Evolutionary conservation across 2,797 vertebrate species (phyloP).

Genomic region (Eospalax fontanierii): DNA sequence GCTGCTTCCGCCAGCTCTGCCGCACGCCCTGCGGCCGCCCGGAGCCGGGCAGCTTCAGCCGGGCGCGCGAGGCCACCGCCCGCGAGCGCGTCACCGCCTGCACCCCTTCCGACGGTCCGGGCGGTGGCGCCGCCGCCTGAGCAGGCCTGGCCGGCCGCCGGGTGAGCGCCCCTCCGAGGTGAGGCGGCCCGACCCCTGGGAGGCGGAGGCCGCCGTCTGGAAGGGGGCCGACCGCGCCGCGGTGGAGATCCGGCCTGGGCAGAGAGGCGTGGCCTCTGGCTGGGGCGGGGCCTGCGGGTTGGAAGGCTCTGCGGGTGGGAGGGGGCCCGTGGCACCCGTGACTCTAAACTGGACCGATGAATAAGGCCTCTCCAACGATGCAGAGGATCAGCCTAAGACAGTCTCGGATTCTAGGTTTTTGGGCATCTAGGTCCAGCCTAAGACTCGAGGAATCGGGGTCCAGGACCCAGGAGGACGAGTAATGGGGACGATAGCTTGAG

Average conservation of each 20-base stretch:
- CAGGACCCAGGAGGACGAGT: constrained; percentile 86
- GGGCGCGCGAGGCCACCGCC: constrained; percentile 89
- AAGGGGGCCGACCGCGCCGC: background rate
- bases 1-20: constrained; percentile 97
- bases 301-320: constrained; percentile 86
- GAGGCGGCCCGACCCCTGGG: constrained; percentile 86
- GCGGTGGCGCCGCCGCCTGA: constrained; percentile 91
- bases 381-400: background rate
- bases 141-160: constrained; percentile 88
- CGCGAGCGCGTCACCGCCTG: constrained; percentile 93
- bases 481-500: background rate
- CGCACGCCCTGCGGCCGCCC: constrained; percentile 91
- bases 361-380: background rate
- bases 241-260: background rate
- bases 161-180: constrained; percentile 85
- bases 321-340: background rate
- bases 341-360: background rate
- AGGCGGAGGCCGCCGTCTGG: constrained; percentile 92
- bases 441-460: constrained; percentile 82
- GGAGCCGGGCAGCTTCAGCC: constrained; percentile 94
- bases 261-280: background rate
- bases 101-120: constrained; percentile 87
- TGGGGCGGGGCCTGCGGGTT: constrained; percentile 77
- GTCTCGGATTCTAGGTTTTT: background rate
- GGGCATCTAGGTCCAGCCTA: background rate